Conservation (phyloP, 2,113 vertebrate genomes). For the Bambusicola thoracicus region DNA sequence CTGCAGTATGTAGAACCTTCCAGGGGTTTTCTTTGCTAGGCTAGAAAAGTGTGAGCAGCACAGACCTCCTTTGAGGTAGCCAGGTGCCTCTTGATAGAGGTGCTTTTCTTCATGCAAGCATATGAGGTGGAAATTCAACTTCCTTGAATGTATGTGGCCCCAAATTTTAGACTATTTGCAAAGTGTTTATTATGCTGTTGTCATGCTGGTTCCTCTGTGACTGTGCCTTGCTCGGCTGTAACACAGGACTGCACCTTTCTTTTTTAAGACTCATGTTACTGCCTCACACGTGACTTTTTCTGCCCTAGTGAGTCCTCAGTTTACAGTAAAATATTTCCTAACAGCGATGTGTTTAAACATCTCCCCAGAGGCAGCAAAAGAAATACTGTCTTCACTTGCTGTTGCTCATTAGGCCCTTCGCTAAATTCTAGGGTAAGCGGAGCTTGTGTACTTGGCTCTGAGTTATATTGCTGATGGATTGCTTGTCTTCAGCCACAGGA, state of each 20-base stretch:
- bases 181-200: neutral
- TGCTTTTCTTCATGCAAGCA: neutral
- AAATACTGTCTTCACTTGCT: neutral
- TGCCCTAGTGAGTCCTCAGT: neutral
- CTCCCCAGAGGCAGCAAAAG: neutral
- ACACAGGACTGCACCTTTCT: fast-evolving
- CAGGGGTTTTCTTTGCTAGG: neutral
- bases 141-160: neutral
- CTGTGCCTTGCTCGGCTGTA: neutral
- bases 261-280: neutral
- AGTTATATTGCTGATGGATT: neutral
- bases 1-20: neutral
- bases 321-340: neutral
- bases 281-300: neutral
- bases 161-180: neutral
- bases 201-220: neutral
- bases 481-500: neutral
- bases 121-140: neutral
- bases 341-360: neutral
- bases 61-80: neutral
- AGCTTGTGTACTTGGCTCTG: neutral
- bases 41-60: neutral
- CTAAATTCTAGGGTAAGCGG: neutral
- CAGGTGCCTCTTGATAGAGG: neutral
- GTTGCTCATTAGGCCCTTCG: neutral